These are phyloP conservation scores for Drosophila tani DNA, from an alignment of 1,140 invertebrate genomes.

Conservation along the genomic window DNA sequence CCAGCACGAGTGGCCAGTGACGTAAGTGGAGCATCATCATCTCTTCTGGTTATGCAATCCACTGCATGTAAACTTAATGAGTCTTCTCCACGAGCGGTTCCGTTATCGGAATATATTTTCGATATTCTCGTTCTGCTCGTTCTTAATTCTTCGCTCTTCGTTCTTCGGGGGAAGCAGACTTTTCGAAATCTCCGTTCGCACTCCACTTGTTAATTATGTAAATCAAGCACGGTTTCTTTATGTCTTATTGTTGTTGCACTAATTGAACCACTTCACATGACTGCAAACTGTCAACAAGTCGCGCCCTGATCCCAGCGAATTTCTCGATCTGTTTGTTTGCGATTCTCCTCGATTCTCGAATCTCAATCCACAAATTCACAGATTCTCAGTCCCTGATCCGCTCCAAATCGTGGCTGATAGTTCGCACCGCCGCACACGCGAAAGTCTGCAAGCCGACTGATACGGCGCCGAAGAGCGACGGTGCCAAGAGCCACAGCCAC, in stretches of 20 bases:
- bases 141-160: not conserved
- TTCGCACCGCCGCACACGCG: slow-evolving; percentile 75
- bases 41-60: slow-evolving; percentile 67
- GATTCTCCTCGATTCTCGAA: slow-evolving; percentile 28
- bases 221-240: slow-evolving; percentile 60
- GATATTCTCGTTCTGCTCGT: slow-evolving; percentile 32
- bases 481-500: slow-evolving; percentile 24
- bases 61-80: slow-evolving; percentile 67
- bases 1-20: slow-evolving; percentile 76
- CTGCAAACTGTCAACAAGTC: slow-evolving; percentile 80
- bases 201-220: slow-evolving; percentile 72
- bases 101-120: slow-evolving; percentile 44
- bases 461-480: slow-evolving; percentile 58
- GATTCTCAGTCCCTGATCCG: slow-evolving; percentile 10
- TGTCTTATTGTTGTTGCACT: slow-evolving; percentile 40
- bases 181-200: slow-evolving; percentile 31
- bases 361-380: too few relatives aligned
- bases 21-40: slow-evolving; percentile 81
- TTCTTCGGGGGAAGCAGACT: slow-evolving; percentile 6
- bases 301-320: slow-evolving; percentile 57
- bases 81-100: slow-evolving; percentile 28
- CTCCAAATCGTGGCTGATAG: slow-evolving; percentile 16
- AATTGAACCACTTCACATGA: slow-evolving; percentile 67
- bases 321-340: slow-evolving; percentile 46
- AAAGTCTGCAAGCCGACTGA: slow-evolving; percentile 82